Evolutionary conservation across 92 coral and sea anemone genomes (phyloP).

Genomic region (Zoanthus sociatus): DNA sequence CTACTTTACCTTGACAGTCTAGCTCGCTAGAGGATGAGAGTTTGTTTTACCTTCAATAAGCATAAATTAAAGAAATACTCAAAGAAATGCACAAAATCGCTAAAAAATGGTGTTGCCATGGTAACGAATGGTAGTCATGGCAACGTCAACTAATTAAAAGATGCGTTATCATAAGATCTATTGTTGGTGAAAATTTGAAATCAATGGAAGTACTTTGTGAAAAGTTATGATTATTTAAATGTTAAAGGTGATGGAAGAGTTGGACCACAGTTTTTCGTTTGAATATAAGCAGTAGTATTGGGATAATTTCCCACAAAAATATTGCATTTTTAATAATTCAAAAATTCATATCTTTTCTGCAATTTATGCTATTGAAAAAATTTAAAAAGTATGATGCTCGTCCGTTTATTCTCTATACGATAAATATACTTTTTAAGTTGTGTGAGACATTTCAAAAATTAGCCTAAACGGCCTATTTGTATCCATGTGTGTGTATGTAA

Average conservation of each 20-base stretch:
- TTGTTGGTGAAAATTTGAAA: conserved; percentile 27
- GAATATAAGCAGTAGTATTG: conserved; percentile 26
- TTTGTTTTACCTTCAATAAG: conserved; percentile 13
- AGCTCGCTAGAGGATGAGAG: conserved; percentile 7
- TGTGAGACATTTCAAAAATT: not conserved
- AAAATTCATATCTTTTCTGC: conserved; percentile 33
- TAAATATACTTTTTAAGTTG: conserved; percentile 1
- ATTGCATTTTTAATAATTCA: conserved; percentile 19
- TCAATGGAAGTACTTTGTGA: conserved; percentile 24
- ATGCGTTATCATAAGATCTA: conserved; percentile 7
- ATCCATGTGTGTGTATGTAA: too few relatives aligned
- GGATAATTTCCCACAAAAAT: conserved; percentile 36
- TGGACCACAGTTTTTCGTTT: conserved; percentile 32
- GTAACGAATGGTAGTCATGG: conserved; percentile 27
- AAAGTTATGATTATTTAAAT: conserved; percentile 33
- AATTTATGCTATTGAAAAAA: conserved; percentile 25
- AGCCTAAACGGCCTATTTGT: conserved; percentile 5
- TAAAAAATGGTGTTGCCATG: conserved; percentile 6
- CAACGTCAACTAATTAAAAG: conserved; percentile 21
- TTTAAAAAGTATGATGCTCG: conserved; percentile 32
- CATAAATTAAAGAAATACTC: not conserved
- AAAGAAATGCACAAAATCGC: not conserved
- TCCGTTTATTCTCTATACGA: not conserved
- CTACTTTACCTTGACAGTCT: conserved; percentile 22
- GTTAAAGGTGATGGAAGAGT: conserved; percentile 12